A percentile compares a stretch with the other conserved stretches of the same genome.
These are phyloP conservation scores for Drosophila cyrtoloma DNA, from an alignment of 2,888 invertebrate species.

Conservation along the genomic window DNA sequence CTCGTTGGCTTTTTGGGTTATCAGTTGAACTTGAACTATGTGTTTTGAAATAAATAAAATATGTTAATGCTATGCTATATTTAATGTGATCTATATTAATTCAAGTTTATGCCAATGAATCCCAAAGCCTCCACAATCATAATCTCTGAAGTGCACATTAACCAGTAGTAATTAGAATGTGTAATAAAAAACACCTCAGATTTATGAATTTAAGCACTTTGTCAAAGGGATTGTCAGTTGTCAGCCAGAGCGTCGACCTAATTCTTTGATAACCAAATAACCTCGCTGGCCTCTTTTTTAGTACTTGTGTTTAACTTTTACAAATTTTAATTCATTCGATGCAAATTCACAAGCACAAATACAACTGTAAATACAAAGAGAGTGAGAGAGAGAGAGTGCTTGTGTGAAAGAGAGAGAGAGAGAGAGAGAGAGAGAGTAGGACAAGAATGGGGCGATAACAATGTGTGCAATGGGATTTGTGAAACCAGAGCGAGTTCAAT, in stretches of 20 bases:
- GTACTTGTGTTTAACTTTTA: conserved; percentile 46
- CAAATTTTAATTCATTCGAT: conserved; percentile 76
- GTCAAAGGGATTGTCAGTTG: conserved; percentile 44
- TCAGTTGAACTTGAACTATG: conserved; percentile 65
- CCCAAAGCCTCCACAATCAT: conserved; percentile 42
- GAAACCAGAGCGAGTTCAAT: conserved; percentile 47
- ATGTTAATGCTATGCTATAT: conserved; percentile 5
- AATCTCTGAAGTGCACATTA: conserved; percentile 10
- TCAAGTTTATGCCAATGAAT: conserved; percentile 36
- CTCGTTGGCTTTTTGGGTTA: conserved; percentile 58
- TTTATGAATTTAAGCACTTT: conserved; percentile 17
- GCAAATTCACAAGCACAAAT: conserved; percentile 54
- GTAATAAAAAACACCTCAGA: conserved; percentile 34
- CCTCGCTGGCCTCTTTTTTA: conserved; percentile 28
- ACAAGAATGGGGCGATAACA: conserved; percentile 42
- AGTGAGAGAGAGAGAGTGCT: neutral
- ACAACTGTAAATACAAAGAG: neutral
- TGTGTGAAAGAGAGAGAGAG: neutral
- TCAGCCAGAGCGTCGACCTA: conserved; percentile 24
- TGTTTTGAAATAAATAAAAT: conserved; percentile 19
- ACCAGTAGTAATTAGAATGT: conserved; percentile 35
- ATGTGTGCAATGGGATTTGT: conserved; percentile 68
- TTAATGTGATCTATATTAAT: conserved; percentile 56
- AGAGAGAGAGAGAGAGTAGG: conserved; percentile 7
- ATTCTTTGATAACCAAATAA: conserved; percentile 45